phyloP scores from a whole-genome alignment of 1,140 invertebrate genomes.

The Drosophila dunni region DNA sequence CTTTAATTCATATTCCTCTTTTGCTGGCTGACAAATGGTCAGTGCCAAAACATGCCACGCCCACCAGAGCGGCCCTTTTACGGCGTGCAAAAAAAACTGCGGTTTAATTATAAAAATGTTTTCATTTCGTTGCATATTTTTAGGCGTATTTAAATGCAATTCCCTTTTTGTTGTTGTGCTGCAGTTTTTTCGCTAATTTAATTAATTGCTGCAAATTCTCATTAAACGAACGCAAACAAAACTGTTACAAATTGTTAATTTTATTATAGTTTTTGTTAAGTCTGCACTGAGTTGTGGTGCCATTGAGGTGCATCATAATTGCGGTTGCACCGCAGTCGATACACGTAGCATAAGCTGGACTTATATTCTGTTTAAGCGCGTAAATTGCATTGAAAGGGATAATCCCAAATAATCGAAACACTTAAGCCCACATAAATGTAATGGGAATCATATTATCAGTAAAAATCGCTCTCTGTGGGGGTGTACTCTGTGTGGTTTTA shows the following conservation, averaged over 20 bases:
- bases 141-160: conserved; percentile 56
- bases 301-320: conserved; percentile 48
- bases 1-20: conserved; percentile 5
- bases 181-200: conserved; percentile 57
- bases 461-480: neutral
- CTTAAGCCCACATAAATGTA: neutral
- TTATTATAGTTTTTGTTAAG: neutral
- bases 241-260: conserved; percentile 2
- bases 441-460: neutral
- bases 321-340: conserved; percentile 62
- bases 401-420: conserved; percentile 14
- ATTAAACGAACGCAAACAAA: conserved; percentile 14
- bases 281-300: conserved; percentile 10
- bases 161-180: conserved; percentile 19
- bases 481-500: neutral
- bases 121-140: conserved; percentile 65
- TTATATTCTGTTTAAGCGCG: neutral
- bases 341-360: conserved; percentile 24
- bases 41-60: conserved; percentile 44
- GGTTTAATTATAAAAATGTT: conserved; percentile 81
- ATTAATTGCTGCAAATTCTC: conserved; percentile 55
- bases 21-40: conserved; percentile 56
- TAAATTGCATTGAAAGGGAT: conserved; percentile 13
- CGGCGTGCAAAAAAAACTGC: conserved; percentile 42
- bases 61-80: conserved; percentile 1